These are phyloP conservation scores for Diadophis punctatus DNA, from an alignment of 2,113 vertebrate species.

Conservation along the genomic window DNA sequence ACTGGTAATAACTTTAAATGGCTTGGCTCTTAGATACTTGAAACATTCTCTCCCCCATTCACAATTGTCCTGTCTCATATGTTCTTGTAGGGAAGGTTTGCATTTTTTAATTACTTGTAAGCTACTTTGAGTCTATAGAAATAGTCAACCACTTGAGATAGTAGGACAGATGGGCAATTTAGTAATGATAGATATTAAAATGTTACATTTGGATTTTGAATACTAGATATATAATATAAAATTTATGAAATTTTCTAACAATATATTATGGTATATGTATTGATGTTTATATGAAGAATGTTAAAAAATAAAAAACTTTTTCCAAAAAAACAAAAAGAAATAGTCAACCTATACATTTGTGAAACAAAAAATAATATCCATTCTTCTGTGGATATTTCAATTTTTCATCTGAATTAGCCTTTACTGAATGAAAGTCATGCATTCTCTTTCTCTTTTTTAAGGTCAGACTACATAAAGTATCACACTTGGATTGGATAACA, in stretches of 20 bases:
- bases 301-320: no score
- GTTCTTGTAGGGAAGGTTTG: background rate
- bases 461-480: background rate
- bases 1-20: background rate
- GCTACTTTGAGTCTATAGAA: background rate
- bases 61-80: background rate
- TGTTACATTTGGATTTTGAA: no score
- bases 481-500: constrained; percentile 1
- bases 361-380: background rate
- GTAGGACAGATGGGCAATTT: no score
- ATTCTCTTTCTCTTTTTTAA: background rate
- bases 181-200: no score
- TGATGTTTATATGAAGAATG: no score
- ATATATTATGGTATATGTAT: no score
- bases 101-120: background rate
- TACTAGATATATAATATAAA: no score
- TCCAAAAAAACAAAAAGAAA: no score
- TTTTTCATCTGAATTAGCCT: background rate
- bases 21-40: background rate
- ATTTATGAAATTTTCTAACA: no score
- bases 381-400: background rate
- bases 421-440: background rate
- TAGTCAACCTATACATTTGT: background rate
- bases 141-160: background rate
- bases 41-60: background rate